phyloP scores from a whole-genome alignment of 2,113 vertebrate genomes.

The Cygnus atratus region DNA sequence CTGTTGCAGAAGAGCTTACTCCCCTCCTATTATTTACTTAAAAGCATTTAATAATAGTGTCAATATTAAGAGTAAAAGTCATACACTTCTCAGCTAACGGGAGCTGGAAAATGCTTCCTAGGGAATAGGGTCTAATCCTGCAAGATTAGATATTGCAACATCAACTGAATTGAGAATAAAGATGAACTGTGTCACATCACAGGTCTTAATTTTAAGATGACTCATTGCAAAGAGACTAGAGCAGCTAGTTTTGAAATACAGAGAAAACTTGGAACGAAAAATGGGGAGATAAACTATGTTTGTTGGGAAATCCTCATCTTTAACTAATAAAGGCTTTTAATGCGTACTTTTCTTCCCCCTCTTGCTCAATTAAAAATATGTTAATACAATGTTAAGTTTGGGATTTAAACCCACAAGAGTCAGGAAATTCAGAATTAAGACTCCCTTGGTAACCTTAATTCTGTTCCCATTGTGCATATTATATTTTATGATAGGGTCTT shows the following conservation, averaged over 20 bases:
- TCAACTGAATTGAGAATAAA: neutral
- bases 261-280: neutral
- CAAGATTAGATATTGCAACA: neutral
- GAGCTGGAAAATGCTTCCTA: neutral
- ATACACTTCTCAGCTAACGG: neutral
- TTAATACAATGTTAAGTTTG: conserved; percentile 59
- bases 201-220: conserved; percentile 13
- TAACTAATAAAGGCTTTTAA: conserved; percentile 43
- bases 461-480: conserved; percentile 59
- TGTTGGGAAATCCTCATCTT: conserved; percentile 14
- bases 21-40: neutral
- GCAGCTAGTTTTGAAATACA: conserved; percentile 4
- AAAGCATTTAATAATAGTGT: neutral
- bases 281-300: neutral
- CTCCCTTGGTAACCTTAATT: conserved; percentile 46
- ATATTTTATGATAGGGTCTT: conserved; percentile 62
- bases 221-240: neutral
- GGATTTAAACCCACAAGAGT: conserved; percentile 62
- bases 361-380: conserved; percentile 63
- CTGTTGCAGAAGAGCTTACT: neutral
- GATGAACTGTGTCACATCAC: neutral
- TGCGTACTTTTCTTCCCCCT: conserved; percentile 10
- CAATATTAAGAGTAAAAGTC: neutral
- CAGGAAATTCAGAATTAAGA: conserved; percentile 68
- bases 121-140: neutral